Percentiles rank a stretch among this genome's conserved stretches.
Conservation (phyloP, 2,797 vertebrate species). For the Gouania willdenowi region DNA sequence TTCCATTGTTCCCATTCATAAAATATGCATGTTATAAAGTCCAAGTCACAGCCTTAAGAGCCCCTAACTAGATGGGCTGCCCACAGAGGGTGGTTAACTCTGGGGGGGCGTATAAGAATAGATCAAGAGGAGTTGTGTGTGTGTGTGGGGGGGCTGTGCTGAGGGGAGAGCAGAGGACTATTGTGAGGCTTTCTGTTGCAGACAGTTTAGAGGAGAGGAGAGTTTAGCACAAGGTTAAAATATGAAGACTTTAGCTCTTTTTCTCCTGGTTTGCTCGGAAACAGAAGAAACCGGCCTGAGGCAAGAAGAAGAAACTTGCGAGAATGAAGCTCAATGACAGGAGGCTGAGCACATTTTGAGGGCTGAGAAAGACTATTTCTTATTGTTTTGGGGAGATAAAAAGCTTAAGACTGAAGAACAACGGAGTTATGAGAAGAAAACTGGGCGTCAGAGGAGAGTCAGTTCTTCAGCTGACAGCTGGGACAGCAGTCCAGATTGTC, state of each 20-base stretch:
- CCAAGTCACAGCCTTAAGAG: neutral
- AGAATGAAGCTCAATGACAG: slow-evolving; percentile 22
- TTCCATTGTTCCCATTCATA: no score
- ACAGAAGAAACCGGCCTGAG: slow-evolving; percentile 2
- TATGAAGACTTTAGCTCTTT: neutral
- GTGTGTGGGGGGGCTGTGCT: neutral
- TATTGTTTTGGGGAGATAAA: slow-evolving; percentile 46
- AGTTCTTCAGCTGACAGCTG: slow-evolving; percentile 38
- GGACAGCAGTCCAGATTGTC: slow-evolving; percentile 32
- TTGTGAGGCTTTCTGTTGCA: neutral
- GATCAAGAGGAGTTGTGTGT: neutral
- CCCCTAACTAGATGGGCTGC: neutral
- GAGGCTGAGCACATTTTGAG: slow-evolving; percentile 30
- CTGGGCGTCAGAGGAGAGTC: slow-evolving; percentile 35
- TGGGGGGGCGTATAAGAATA: neutral
- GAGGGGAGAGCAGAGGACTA: neutral
- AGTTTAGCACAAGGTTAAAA: no score
- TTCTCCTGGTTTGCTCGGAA: slow-evolving; percentile 1
- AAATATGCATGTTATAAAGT: no score
- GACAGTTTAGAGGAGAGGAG: slow-evolving; percentile 3
- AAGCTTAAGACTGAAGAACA: slow-evolving; percentile 42
- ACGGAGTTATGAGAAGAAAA: slow-evolving; percentile 40
- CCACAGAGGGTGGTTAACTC: neutral
- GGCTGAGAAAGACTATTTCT: slow-evolving; percentile 45
- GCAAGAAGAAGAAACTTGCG: slow-evolving; percentile 32